phyloP scores from a whole-genome alignment of 2,797 vertebrate species.

The Gobio occitaniae region DNA sequence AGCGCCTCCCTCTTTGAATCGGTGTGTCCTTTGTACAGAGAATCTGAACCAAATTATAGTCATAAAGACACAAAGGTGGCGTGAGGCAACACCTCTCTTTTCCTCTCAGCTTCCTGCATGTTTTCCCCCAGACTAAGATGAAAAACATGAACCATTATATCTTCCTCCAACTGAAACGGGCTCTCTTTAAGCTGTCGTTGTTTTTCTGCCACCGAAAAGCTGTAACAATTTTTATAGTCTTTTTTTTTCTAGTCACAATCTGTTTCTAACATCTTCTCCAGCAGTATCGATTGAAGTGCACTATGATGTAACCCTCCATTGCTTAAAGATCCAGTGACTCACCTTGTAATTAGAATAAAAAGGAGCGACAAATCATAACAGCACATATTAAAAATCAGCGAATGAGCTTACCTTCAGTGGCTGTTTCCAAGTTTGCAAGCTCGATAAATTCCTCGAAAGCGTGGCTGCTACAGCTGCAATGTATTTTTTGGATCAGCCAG shows the following conservation, averaged over 20 bases:
- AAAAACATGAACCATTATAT: neutral
- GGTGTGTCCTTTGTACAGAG: conserved; percentile 8
- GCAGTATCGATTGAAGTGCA: neutral
- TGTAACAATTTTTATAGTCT: neutral
- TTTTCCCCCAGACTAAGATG: neutral
- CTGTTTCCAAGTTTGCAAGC: conserved; percentile 34
- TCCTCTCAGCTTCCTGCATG: neutral
- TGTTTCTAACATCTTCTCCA: conserved; percentile 20
- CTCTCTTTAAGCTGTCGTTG: neutral
- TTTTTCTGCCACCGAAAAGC: neutral
- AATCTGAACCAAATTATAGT: neutral
- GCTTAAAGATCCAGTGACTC: conserved; percentile 34
- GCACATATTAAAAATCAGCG: neutral
- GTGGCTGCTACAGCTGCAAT: conserved; percentile 22
- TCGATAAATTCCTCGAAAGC: conserved; percentile 5
- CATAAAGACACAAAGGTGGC: conserved; percentile 2
- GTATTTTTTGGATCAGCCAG: conserved; percentile 37
- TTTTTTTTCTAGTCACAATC: neutral
- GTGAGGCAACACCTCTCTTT: neutral
- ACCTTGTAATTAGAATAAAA: conserved; percentile 24
- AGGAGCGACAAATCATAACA: conserved; percentile 17
- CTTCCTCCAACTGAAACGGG: neutral
- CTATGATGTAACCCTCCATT: conserved; percentile 39
- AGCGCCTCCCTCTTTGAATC: neutral
- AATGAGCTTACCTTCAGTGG: conserved; percentile 65